Evolutionary conservation across 2,113 vertebrate genomes (phyloP).

Genomic region (Pandion haliaetus): DNA sequence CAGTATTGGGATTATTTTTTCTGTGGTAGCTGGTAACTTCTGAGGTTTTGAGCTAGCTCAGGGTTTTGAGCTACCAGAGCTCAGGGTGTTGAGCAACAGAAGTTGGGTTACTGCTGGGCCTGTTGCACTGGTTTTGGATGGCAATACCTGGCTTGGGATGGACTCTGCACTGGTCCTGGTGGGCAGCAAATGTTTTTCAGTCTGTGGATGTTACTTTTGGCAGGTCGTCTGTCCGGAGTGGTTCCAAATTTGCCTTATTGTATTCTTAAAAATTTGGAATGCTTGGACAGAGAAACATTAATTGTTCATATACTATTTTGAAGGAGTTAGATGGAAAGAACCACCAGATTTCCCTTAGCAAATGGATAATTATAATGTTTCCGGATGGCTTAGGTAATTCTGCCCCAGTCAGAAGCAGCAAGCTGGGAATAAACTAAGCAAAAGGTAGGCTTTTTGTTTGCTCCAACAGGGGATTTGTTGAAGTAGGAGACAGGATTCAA

Average conservation of each 20-base stretch:
- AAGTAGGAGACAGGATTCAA: background rate
- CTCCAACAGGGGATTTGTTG: background rate
- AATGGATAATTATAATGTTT: background rate
- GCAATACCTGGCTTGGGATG: background rate
- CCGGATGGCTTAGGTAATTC: background rate
- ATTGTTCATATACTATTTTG: background rate
- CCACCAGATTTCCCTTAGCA: background rate
- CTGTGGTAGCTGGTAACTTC: background rate
- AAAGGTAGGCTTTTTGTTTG: background rate
- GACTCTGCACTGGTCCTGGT: background rate
- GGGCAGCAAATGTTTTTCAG: accelerated
- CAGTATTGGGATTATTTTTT: background rate
- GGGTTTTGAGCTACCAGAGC: background rate
- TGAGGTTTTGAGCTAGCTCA: background rate
- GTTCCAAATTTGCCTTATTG: background rate
- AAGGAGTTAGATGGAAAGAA: background rate
- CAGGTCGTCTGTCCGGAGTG: background rate
- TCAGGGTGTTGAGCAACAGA: background rate
- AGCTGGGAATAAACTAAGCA: background rate
- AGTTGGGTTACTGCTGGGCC: background rate
- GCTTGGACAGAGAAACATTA: background rate
- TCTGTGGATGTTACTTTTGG: background rate
- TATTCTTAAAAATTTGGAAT: background rate
- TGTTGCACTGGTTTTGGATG: background rate
- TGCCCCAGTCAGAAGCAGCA: background rate